Evolutionary conservation across 2,113 vertebrate genomes (phyloP), one percentile per base, ranked within the genome.

Genomic region (Orycteropus afer): DNA sequence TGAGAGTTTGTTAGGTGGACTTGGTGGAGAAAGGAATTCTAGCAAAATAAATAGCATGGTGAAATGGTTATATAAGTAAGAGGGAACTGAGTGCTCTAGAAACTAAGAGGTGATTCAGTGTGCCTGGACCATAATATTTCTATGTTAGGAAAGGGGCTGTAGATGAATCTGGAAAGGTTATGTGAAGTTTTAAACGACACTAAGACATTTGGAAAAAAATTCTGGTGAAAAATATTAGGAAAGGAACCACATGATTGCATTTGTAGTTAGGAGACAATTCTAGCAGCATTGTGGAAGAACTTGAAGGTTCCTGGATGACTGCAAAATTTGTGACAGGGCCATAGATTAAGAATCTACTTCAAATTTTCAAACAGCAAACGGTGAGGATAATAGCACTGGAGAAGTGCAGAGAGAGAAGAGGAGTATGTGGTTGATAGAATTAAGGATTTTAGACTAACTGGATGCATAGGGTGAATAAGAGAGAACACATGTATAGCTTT

Each of bases 201-300:
- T 40, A 79, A 95, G 20, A 29, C 73, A 65, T 78, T 92, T 92
- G 8, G 1, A 78, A 22, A 78, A 82, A 65, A 82, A 61, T 86
- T 55, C 74, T 67, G 88, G 23, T n/a, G 55, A 74, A 73, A 59
- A 27, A 69, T 79, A 53, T 79, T 79, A 91, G 59, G 34, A 89
- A 74, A 32, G 40, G 34, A 87, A 81, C 29, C 84, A 73, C 81
- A 84, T 37, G 55, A 92, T 53, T 73, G 27, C 92, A 90, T 90
- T 85, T 90, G 74, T 59, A 90, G n/a, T 90, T 90, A 88, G 81
- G 82, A 78, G 49, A 97, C 73, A 86, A 91, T 93, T 81, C 76
- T 88, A 20, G 49, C 11, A 51, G 42, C 45, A 73, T 87, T 81
- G 57, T 87, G 65, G 94, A 80, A 81, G 77, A 87, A 95, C 94